Base-by-base conservation (phyloP, 2,797 vertebrate species). In the Catamblyrhynchus diadema region DNA sequence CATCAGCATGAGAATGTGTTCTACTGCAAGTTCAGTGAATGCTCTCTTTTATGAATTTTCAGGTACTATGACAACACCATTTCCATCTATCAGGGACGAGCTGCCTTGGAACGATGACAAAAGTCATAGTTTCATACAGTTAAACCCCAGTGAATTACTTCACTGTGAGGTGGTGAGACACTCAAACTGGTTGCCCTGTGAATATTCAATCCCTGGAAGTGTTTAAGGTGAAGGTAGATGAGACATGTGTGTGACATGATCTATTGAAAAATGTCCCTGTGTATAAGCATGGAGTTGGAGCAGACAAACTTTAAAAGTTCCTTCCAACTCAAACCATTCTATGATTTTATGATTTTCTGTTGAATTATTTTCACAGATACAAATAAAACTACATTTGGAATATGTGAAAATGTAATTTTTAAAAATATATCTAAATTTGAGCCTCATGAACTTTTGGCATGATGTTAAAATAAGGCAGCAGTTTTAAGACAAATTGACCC, bases 341-440 rank as follows among this genome's bases (percentile, higher is more conserved):
- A 53, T 16, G 12, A 44, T 57, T 74, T 75, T 54, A 22, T 66
- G 6, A 59, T 33, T 73, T 8, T 41, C 9, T 78, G 20, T 67
- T 67, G 42, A 32, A 64, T 42, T 92, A 47, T 41, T 90, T 81
- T 6, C 9, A 56, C 10, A 75, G 10, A 14, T 64, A 59, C 18
- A 9, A 79, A 33, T 41, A 14, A 47, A 82, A 51, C 3, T 60
- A 18, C 6, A 45, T 67, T 81, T 30, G 22, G 8, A 85, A 51
- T 44, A 12, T 16, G 17, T 32, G 3, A 61, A 79, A 69, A 53
- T 15, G 23, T 2, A 65, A n/a, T 18, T 85, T 13, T 0, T 0
- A 14, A 28, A 64, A 70, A 10, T 50, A 22, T 65, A 73, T 80
- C 16, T 50, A 67, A 53, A 48, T 80, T 45, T 83, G 10, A 44